Evolutionary conservation across 64 coral and sea anemone species (phyloP).

Genomic region (Anthopleura sola): DNA sequence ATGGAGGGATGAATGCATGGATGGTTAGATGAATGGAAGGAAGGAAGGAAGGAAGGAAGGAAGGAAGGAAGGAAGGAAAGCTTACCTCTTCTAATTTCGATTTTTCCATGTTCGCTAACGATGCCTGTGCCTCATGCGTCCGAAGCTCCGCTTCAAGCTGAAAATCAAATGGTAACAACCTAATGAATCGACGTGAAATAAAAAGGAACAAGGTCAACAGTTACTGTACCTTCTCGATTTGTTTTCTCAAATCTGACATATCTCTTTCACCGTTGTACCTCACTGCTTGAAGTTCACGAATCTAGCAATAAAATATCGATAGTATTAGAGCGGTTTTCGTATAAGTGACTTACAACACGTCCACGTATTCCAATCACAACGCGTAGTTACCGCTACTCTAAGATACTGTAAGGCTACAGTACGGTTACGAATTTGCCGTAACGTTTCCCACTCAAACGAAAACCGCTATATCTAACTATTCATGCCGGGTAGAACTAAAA

Average conservation of each 20-base stretch:
- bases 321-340: too few species aligned
- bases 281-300: constrained; percentile 25
- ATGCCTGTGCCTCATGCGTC: constrained; percentile 1
- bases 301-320: background rate
- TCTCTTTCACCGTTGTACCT: constrained; percentile 23
- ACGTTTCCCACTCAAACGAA: too few species aligned
- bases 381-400: too few species aligned
- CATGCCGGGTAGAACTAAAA: too few species aligned
- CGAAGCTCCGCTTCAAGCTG: constrained; percentile 14
- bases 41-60: background rate
- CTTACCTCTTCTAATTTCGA: constrained; percentile 14
- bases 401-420: too few species aligned
- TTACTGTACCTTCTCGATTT: constrained; percentile 23
- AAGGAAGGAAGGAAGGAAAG: background rate
- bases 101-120: constrained; percentile 13
- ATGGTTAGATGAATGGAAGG: background rate
- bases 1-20: background rate
- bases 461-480: too few species aligned
- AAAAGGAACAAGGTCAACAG: too few species aligned
- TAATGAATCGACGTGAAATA: background rate
- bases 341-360: too few species aligned
- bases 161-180: background rate
- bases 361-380: too few species aligned
- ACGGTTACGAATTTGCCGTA: too few species aligned
- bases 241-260: constrained; percentile 9